Conservation (phyloP, 2,113 vertebrate genomes). For the Hyperopisus bebe region DNA sequence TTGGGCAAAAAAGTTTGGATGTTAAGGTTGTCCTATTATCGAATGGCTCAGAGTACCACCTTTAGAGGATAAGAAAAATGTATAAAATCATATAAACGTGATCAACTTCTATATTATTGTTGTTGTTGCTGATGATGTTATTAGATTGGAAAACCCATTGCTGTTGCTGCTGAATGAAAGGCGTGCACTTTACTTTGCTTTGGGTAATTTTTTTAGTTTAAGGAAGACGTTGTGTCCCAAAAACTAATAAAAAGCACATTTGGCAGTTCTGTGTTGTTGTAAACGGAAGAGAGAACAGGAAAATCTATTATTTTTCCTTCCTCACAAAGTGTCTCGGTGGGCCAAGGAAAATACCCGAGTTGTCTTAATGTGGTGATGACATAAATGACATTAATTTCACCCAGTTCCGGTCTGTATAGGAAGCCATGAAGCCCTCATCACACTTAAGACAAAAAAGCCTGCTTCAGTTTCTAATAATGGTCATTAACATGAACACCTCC, state of each 20-base stretch:
- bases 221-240: not conserved
- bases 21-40: not conserved
- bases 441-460: not conserved
- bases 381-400: not conserved
- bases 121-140: not conserved
- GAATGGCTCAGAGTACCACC: not conserved
- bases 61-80: not conserved
- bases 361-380: not conserved
- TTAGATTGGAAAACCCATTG: not conserved
- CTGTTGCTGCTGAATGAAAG: not conserved
- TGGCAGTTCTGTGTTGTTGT: not conserved
- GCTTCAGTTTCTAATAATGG: not conserved
- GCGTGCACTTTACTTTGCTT: not conserved
- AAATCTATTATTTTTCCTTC: slow-evolving; percentile 1
- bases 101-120: not conserved
- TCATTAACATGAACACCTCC: not conserved
- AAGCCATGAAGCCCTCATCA: not conserved
- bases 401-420: not conserved
- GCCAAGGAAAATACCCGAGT: not conserved
- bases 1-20: not conserved
- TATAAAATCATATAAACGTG: not conserved
- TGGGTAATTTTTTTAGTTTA: not conserved
- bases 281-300: not conserved
- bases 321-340: not conserved
- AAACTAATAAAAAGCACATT: not conserved